Conservation (phyloP, 1,140 invertebrate genomes). For the Drosophila oshimai region DNA sequence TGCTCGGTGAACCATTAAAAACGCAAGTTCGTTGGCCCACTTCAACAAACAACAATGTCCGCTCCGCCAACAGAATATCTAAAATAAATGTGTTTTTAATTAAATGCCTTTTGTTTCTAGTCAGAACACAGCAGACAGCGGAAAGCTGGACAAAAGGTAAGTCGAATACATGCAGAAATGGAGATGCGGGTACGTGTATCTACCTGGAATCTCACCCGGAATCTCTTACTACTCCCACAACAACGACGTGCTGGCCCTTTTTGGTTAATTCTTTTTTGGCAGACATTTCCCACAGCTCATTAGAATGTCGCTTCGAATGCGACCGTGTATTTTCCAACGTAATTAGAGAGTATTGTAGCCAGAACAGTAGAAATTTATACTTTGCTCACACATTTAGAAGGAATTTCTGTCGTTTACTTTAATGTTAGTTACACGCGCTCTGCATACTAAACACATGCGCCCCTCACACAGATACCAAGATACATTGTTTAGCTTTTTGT, state of each 20-base stretch:
- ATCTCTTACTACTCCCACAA: background rate
- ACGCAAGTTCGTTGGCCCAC: slow-evolving; percentile 61
- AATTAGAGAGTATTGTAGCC: slow-evolving; percentile 21
- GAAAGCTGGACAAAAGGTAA: slow-evolving; percentile 41
- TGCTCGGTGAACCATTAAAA: slow-evolving; percentile 49
- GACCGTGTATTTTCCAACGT: slow-evolving; percentile 17
- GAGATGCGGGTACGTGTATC: slow-evolving; percentile 21
- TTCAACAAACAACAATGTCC: slow-evolving; percentile 43
- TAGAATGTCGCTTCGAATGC: slow-evolving; percentile 23
- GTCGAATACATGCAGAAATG: background rate
- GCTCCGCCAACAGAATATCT: slow-evolving; percentile 35
- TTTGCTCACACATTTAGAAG: slow-evolving; percentile 14
- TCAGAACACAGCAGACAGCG: background rate
- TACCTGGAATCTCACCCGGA: background rate
- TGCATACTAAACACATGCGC: slow-evolving; percentile 51
- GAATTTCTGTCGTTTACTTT: slow-evolving; percentile 53
- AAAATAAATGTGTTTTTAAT: slow-evolving; percentile 74
- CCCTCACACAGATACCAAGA: background rate
- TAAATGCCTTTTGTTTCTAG: slow-evolving; percentile 63
- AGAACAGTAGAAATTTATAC: slow-evolving; percentile 3
- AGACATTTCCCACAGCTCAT: slow-evolving; percentile 50
- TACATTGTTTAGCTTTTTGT: background rate
- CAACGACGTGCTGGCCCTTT: slow-evolving; percentile 20
- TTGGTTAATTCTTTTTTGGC: slow-evolving; percentile 8
- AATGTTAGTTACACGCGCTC: slow-evolving; percentile 48